Percentiles rank a stretch among this genome's conserved stretches.
phyloP scores from a whole-genome alignment of 1,140 invertebrate genomes.

The Drosophila ohnishii region DNA sequence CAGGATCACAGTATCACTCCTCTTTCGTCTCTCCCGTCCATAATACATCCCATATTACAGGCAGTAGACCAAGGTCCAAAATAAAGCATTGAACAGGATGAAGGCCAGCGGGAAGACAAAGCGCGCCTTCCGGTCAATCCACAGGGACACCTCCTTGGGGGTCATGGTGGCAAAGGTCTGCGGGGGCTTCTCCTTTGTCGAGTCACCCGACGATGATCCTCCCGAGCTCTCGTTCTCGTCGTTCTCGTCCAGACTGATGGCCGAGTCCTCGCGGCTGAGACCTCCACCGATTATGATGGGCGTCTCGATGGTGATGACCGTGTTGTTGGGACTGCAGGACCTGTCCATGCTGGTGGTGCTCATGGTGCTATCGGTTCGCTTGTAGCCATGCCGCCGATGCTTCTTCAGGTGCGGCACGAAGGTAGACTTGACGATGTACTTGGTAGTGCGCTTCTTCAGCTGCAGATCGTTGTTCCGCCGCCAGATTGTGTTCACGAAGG shows the following conservation, averaged over 20 bases:
- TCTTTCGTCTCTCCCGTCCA: not conserved
- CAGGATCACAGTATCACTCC: conserved; percentile 47
- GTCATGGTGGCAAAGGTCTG: conserved; percentile 89
- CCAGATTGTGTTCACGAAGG: conserved; percentile 95
- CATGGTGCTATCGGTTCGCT: conserved; percentile 83
- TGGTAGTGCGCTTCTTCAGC: conserved; percentile 92
- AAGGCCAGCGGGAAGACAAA: conserved; percentile 91
- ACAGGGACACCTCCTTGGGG: conserved; percentile 92
- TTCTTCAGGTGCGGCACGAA: conserved; percentile 89
- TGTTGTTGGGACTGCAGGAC: conserved; percentile 40
- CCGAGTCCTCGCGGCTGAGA: conserved; percentile 56
- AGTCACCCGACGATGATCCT: conserved; percentile 33
- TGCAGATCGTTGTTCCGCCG: conserved; percentile 91
- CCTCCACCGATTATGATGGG: conserved; percentile 57
- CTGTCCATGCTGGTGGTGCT: conserved; percentile 84
- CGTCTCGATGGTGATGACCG: conserved; percentile 70
- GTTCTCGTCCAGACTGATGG: conserved; percentile 62
- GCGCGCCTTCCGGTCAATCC: conserved; percentile 91
- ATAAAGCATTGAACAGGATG: conserved; percentile 91
- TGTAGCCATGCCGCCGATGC: conserved; percentile 82
- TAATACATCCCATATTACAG: conserved; percentile 39
- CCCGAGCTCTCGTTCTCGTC: conserved; percentile 50
- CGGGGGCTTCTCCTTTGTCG: conserved; percentile 39
- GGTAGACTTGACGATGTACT: conserved; percentile 92
- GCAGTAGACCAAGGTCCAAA: conserved; percentile 90